Evolutionary conservation across 2,113 vertebrate genomes (phyloP), one percentile per base, ranked within the genome.

Genomic region (Myocastor coypus): DNA sequence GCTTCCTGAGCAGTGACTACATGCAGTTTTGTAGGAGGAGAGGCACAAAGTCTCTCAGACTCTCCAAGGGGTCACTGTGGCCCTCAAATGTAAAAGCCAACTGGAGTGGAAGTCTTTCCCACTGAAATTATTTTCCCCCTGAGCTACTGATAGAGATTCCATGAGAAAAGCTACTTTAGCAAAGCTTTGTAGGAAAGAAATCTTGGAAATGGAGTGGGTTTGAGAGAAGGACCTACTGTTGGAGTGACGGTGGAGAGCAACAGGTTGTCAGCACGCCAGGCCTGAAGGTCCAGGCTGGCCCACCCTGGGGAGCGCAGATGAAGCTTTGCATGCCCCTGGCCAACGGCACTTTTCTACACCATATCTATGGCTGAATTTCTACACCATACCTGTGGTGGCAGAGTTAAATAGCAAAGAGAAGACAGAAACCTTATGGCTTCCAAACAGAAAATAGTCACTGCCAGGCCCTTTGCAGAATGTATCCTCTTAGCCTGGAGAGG

Each of bases 301-400:
- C 30, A 1, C 34, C 17, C 1, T 19, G 37, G 57, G 4, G 11
- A 59, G 19, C 3, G 3, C 4, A 28, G 73, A 30, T 11, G 32
- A 14, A 42, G 30, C 26, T 37, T 37, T 46, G 2, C 20, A 5
- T 71, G 86, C 9, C 17, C 9, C 3, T 0, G 4, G 69, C 34
- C 34, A 75, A 2, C 7, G 55, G 8, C 40, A 9, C 20, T 11
- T 8, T 5, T 82, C 52, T 9, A 3, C 17, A 26, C 30, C 1
- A 12, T 22, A 2, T 26, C 71, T 5, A 0, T 22, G 28, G 37
- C 28, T 32, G 34, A n/a, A n/a, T 8, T 5, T 82, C 52, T 9
- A 3, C 17, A 26, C 30, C 1, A 12, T 22, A 2, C 17, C 28
- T 1, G 3, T 0, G 3, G 20, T 0, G 5, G 37, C 32, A 40